Percentiles rank a stretch among this genome's conserved stretches.
phyloP scores from a whole-genome alignment of 1,140 invertebrate species.

The Laupala kohalensis region DNA sequence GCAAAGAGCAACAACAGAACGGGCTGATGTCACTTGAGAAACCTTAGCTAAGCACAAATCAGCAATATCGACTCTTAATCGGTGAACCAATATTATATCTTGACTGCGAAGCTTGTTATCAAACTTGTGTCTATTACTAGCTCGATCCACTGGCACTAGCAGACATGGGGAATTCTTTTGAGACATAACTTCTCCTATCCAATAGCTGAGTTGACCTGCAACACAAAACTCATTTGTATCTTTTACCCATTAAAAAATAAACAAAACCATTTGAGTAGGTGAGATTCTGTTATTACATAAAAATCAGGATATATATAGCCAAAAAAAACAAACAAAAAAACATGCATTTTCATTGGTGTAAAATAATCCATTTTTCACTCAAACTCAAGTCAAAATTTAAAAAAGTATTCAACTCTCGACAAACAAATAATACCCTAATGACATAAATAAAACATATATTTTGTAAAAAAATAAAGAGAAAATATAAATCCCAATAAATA shows the following conservation, averaged over 20 bases:
- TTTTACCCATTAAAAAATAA: background rate
- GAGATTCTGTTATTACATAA: too few relatives aligned
- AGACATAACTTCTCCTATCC: constrained; percentile 43
- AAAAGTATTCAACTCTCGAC: too few relatives aligned
- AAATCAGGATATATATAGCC: too few relatives aligned
- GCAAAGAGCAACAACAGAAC: constrained; percentile 51
- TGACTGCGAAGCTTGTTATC: constrained; percentile 53
- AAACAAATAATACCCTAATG: too few relatives aligned
- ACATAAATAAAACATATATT: too few relatives aligned
- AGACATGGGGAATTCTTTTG: constrained; percentile 32
- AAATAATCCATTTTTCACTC: too few relatives aligned
- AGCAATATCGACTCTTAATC: constrained; percentile 58
- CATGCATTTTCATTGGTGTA: too few relatives aligned
- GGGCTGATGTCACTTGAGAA: constrained; percentile 30
- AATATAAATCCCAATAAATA: too few relatives aligned
- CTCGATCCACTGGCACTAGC: constrained; percentile 60
- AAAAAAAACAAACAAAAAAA: too few relatives aligned
- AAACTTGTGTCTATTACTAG: constrained; percentile 63
- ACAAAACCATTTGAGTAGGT: too few relatives aligned
- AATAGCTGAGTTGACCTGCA: constrained; percentile 57
- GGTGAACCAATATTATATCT: constrained; percentile 34
- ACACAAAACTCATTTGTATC: constrained; percentile 11
- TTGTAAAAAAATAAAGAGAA: too few relatives aligned
- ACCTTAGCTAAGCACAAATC: constrained; percentile 51
- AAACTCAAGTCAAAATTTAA: too few relatives aligned